These are phyloP conservation scores for Australoheros scitulus DNA, from an alignment of 2,113 vertebrate species.

Conservation along the genomic window DNA sequence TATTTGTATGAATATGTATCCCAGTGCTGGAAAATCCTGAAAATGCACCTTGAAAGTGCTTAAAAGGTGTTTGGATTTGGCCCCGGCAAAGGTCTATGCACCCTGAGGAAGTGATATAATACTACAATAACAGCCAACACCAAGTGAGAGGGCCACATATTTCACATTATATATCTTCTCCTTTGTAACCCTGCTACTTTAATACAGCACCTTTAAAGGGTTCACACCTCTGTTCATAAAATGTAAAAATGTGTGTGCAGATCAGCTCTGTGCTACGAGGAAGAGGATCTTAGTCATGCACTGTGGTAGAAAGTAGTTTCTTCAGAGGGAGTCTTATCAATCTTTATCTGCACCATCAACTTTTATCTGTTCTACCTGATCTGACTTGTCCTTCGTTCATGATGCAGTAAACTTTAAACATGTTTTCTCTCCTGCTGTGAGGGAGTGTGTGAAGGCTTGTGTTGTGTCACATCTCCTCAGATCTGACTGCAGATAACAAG, in stretches of 20 bases:
- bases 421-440: slow-evolving; percentile 8
- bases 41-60: too few relatives aligned
- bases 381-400: slow-evolving; percentile 29
- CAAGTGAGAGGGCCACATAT: too few relatives aligned
- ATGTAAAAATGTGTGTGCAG: not conserved
- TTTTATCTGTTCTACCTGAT: slow-evolving; percentile 35
- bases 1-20: too few relatives aligned
- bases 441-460: not conserved
- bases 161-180: too few relatives aligned
- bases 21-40: too few relatives aligned
- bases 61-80: too few relatives aligned
- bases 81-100: too few relatives aligned
- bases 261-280: not conserved
- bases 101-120: not conserved
- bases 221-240: not conserved
- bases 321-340: slow-evolving; percentile 42
- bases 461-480: not conserved
- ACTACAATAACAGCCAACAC: too few relatives aligned
- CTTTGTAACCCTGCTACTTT: not conserved
- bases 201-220: not conserved
- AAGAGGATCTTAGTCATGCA: not conserved
- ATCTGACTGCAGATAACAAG: slow-evolving; percentile 50
- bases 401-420: slow-evolving; percentile 45
- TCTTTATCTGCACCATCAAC: slow-evolving; percentile 33
- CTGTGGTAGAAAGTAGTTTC: not conserved